Evolutionary conservation across 2,888 invertebrate species (phyloP), one percentile per base, ranked within the genome.

Genomic region (Gymnocheta viridis): DNA sequence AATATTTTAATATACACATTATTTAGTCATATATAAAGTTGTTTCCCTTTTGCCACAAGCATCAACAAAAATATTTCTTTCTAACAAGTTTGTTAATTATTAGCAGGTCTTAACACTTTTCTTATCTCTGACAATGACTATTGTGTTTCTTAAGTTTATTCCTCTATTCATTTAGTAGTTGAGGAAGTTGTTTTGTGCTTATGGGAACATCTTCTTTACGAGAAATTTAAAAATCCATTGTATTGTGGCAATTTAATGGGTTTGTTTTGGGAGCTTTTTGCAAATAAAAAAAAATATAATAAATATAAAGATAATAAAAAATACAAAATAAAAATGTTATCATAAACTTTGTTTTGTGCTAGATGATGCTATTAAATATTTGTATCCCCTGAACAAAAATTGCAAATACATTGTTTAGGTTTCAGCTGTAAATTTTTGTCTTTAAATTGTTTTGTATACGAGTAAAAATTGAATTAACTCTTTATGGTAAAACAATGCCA

Each of bases 71-170:
- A 41, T 35, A 56, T 56, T 24, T 66, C 47, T 38, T 10, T 38
- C 41, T 77, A 56, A 81, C 81, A 78, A 69, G 73, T 78, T 73
- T 73, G 77, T 84, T 84, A 84, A 84, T 84, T 84, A 84, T 81
- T 73, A 77, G 64, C 81, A 78, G 54, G 49, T 84, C 77, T 84
- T 81, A 84, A 84, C 84, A 84, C 81, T 73, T 81, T 81, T 84
- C 70, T 56, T 74, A 73, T 73, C 77, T 84, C 64, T 78, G 56
- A 78, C 81, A 81, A 78, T 81, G 67, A 56, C 22, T 84, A 32
- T 73, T 47, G 66, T 70, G 29, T 70, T 58, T 41, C 24, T 58
- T 41, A 35, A 22, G n/a, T 27, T 35, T 32, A 47, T 69, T 47
- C 24, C 51, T 41, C 64, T 44, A 58, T 6, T 17, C 14, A 41